These are phyloP conservation scores for Stegana nigrithorax DNA, from an alignment of 2,888 invertebrate genomes.

Conservation along the genomic window DNA sequence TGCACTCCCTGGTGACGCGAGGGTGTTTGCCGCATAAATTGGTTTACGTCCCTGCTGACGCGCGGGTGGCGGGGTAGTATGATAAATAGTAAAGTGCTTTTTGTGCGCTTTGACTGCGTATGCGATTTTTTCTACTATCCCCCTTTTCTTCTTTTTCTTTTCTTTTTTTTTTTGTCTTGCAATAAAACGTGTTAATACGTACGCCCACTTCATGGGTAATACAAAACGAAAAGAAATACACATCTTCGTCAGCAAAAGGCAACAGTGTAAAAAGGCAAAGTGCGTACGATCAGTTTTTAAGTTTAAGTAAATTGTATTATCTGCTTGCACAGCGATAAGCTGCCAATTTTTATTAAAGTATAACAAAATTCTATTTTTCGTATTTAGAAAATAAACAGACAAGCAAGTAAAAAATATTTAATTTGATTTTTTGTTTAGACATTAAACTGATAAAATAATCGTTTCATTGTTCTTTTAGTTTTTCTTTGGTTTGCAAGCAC, in stretches of 20 bases:
- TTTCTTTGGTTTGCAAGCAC: neutral
- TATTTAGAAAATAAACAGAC: no score
- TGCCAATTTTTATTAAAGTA: no score
- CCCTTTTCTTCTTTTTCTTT: constrained; percentile 37
- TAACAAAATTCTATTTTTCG: no score
- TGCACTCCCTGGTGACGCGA: neutral
- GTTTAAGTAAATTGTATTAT: no score
- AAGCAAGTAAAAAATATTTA: constrained; percentile 1
- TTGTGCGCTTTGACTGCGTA: constrained; percentile 12
- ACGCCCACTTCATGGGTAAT: no score
- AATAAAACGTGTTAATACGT: constrained; percentile 28
- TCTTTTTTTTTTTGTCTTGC: constrained; percentile 30
- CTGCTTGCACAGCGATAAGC: no score
- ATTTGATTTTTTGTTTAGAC: neutral
- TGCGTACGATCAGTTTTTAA: no score
- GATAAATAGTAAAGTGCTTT: constrained; percentile 17
- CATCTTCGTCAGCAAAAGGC: no score
- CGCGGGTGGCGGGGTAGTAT: neutral
- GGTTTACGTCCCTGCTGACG: neutral
- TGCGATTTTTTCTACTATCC: neutral
- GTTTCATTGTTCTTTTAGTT: neutral
- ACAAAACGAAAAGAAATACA: no score
- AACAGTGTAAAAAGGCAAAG: no score
- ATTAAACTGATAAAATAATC: neutral
- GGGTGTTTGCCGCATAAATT: constrained; percentile 20